phyloP scores from a whole-genome alignment of 2,113 vertebrate genomes.

The Pipra filicauda region DNA sequence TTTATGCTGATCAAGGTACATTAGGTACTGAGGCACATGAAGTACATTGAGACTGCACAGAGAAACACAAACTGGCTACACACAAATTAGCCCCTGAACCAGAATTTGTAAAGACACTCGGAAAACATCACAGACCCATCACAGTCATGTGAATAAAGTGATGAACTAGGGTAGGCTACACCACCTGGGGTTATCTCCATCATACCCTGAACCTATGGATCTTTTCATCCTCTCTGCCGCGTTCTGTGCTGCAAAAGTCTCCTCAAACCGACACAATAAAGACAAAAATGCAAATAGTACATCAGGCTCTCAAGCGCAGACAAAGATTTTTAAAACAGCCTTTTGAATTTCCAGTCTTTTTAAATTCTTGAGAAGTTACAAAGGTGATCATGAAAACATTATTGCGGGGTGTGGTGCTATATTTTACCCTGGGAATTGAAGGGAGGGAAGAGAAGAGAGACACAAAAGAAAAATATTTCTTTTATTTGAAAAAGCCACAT shows the following conservation, averaged over 20 bases:
- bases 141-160: neutral
- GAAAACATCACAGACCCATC: neutral
- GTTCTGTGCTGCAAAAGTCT: neutral
- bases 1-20: neutral
- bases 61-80: neutral
- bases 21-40: accelerated
- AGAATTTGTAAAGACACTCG: neutral
- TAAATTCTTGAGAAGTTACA: neutral
- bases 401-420: neutral
- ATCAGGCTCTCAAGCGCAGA: neutral
- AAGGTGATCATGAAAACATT: neutral
- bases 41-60: neutral
- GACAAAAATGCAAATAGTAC: neutral
- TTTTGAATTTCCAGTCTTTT: neutral
- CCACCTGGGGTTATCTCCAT: neutral
- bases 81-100: neutral
- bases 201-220: neutral
- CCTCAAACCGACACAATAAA: neutral
- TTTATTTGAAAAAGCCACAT: neutral
- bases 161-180: neutral
- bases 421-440: neutral
- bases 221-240: neutral
- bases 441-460: neutral
- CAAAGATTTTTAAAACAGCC: neutral
- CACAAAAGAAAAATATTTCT: neutral